Percentiles rank a stretch among this genome's conserved stretches.
These are phyloP conservation scores for Nowickia ferox DNA, from an alignment of 2,888 invertebrate species.

Conservation along the genomic window DNA sequence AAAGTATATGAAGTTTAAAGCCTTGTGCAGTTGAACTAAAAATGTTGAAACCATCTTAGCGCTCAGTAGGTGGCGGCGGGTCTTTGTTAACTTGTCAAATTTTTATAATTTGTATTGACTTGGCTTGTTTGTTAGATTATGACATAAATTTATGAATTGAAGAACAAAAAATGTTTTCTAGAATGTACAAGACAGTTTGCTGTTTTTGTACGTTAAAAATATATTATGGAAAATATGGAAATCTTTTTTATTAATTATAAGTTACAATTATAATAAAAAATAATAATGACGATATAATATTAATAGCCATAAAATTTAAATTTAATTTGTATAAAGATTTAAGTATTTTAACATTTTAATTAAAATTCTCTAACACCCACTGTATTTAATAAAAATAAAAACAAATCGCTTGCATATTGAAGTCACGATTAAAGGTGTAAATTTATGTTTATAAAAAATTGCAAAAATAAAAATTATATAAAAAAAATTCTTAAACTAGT, in stretches of 20 bases:
- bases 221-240: too few relatives aligned
- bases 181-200: neutral
- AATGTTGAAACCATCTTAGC: conserved; percentile 10
- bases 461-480: neutral
- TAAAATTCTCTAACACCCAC: neutral
- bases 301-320: neutral
- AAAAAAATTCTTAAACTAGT: neutral
- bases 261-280: too few relatives aligned
- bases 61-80: conserved; percentile 40
- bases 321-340: neutral
- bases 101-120: conserved; percentile 13
- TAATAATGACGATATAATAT: too few relatives aligned
- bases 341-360: too few relatives aligned
- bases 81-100: neutral
- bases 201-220: too few relatives aligned
- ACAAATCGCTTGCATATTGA: neutral
- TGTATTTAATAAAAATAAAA: neutral
- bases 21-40: neutral
- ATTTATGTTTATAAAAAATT: conserved; percentile 43
- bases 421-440: conserved; percentile 62
- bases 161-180: neutral
- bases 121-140: neutral
- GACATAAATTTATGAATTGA: neutral
- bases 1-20: too few relatives aligned
- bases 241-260: too few relatives aligned